Base-by-base conservation (phyloP, 2,888 invertebrate genomes). In the Tethea ocularis region DNA sequence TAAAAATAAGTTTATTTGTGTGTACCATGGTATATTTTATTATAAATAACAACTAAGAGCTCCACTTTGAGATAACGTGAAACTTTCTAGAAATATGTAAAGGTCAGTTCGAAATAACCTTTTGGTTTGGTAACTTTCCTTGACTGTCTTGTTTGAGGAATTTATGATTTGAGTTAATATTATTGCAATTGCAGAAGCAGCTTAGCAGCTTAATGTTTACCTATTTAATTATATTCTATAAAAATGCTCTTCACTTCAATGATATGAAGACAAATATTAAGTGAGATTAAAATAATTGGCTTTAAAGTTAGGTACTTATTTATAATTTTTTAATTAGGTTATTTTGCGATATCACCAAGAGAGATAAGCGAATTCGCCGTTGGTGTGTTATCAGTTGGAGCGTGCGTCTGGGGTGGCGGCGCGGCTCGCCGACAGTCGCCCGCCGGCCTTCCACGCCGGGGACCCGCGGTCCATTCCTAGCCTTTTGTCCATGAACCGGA, bases 371-470 rank as follows among this genome's bases (percentile, higher is more conserved):
- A 56, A 57, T 63, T 64, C 51, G 52, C 57, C 61, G 57, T 57
- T 62, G 56, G 57, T 52, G 33, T 52, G 63, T 75, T 78, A 78
- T 77, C 77, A 71, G 77, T n/a, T 58, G 54, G 59, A 56, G 62
- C 63, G 61, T 63, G 66, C 57, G 60, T 65, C 58, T 58, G 57
- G 56, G 63, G 46, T 60, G 54, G 58, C 24, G 62, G 46, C 59
- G 55, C 62, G 57, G 54, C 59, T 57, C 60, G 52, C 22, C 69
- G 71, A 59, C 80, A 80, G 82, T 80, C 77, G 78, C 65, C 66
- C 71, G 72, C 74, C 69, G 76, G 76, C 76, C 74, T 61, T 59
- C 75, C 64, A 54, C 61, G 69, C 67, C 67, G 66, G 71, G 71
- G 67, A 60, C 65, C 64, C 63, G 71, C 54, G 58, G 58, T 52